Base-by-base conservation (phyloP, 1,140 invertebrate genomes). In the Pseudomyrmex concolor region DNA sequence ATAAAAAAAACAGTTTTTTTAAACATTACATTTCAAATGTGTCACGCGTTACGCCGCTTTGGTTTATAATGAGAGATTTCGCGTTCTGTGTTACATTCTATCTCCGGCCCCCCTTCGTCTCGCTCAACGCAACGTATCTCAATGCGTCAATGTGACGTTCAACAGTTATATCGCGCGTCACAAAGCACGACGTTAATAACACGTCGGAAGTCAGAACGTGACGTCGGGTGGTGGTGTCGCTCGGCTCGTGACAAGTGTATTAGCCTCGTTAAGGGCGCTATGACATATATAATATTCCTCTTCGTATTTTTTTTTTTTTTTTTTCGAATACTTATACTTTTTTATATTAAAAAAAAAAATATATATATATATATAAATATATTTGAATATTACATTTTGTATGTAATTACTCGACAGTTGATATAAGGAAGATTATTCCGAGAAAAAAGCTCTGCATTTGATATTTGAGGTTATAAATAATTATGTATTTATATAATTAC, bases 221-320 rank as follows among this genome's bases (percentile, higher is more conserved):
- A 89, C 64, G 66, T 77, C 25, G 70, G 57, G 67, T 84, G 60
- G 72, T 84, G 60, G 34, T 19, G 34, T 84, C 54, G 55, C 67
- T 84, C 84, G 74, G 83, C 80, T 83, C 71, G 82, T 91, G 91
- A 91, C 91, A 89, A 86, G 86, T 86, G 84, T 90, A 94, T 93
- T 93, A 92, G 92, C 91, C 92, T 94, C 92, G 93, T 93, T 93
- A 94, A 89, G 87, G 88, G 84, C 89, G 84, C 89, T 89, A 91
- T 67, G 83, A 84, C 91, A 84, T 64, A 63, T 34, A 34, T 34
- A 34, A 34, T 34, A 34, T 34, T 34, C 34, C 34, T 34, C 34
- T 34, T 90, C 86, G 80, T 60, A 90, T 87, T 86, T 86, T 86
- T 67, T 80, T 85, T 81, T 88, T 88, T 86, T 86, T 67, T 80